A percentile compares a stretch with the other conserved stretches of the same genome.
These are phyloP conservation scores for Cheilosia soror DNA, from an alignment of 2,888 invertebrate species.

Conservation along the genomic window DNA sequence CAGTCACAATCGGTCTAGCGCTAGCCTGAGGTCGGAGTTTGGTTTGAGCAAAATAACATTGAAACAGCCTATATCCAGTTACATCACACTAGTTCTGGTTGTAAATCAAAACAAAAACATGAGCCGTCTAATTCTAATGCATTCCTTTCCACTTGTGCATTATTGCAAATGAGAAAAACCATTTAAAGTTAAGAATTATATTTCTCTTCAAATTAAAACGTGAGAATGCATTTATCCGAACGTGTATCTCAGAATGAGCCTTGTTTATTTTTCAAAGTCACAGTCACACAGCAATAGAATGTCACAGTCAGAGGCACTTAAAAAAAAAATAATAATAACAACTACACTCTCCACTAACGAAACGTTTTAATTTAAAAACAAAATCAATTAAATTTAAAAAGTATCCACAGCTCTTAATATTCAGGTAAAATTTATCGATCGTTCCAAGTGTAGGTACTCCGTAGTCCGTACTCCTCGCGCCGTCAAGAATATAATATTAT, in stretches of 20 bases:
- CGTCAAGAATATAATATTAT: slow-evolving; percentile 8
- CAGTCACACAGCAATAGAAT: slow-evolving; percentile 2
- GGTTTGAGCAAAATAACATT: too few species aligned
- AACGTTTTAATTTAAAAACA: not conserved
- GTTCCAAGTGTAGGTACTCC: not conserved
- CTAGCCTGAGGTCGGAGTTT: not conserved
- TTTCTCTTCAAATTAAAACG: slow-evolving; percentile 37
- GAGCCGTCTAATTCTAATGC: too few species aligned
- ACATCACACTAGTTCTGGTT: slow-evolving; percentile 25
- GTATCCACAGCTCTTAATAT: slow-evolving; percentile 6
- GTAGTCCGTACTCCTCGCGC: slow-evolving; percentile 6
- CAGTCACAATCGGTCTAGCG: not conserved
- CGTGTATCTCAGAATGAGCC: slow-evolving; percentile 23
- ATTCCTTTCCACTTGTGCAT: slow-evolving; percentile 26
- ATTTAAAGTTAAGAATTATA: slow-evolving; percentile 24
- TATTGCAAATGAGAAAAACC: not conserved
- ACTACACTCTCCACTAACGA: not conserved
- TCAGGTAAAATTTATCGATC: slow-evolving; percentile 22
- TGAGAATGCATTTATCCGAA: slow-evolving; percentile 44
- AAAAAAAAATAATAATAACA: not conserved
- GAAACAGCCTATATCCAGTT: not conserved
- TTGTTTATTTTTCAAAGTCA: slow-evolving; percentile 45
- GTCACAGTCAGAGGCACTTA: not conserved
- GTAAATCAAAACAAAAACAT: slow-evolving; percentile 27
- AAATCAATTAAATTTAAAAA: slow-evolving; percentile 15